Conservation (phyloP, 2,888 invertebrate species). For the Cyaniris semiargus region DNA sequence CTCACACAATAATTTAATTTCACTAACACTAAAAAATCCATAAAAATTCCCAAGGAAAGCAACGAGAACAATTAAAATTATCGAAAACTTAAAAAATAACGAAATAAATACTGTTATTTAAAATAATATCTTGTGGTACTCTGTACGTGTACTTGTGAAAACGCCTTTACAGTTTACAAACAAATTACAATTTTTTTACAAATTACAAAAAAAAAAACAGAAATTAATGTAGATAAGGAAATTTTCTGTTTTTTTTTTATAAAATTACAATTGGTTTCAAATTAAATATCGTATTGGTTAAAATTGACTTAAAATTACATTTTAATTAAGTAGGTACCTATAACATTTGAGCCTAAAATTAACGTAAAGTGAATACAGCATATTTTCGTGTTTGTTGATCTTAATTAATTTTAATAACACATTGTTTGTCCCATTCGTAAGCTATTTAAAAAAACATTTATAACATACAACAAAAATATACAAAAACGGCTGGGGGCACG, state of each 20-base stretch:
- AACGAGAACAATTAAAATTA: constrained; percentile 79
- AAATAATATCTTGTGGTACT: constrained; percentile 46
- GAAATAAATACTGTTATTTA: constrained; percentile 74
- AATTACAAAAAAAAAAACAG: neutral
- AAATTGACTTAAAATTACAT: no score
- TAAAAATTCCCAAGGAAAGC: constrained; percentile 78
- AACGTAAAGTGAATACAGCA: no score
- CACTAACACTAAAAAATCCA: constrained; percentile 68
- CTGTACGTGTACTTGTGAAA: constrained; percentile 32
- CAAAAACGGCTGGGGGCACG: neutral
- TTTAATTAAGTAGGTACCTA: no score
- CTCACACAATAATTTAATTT: constrained; percentile 57
- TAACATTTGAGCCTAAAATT: no score
- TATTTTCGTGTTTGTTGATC: no score
- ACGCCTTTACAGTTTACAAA: neutral
- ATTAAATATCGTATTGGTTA: no score
- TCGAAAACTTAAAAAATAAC: constrained; percentile 78
- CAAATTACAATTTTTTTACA: neutral
- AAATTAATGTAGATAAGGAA: no score
- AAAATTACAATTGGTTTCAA: no score
- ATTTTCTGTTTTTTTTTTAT: no score
- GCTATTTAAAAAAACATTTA: no score
- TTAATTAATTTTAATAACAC: no score
- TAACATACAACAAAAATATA: neutral
- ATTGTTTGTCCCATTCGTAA: no score